A percentile compares a stretch with the other conserved stretches of the same genome.
phyloP scores from a whole-genome alignment of 2,797 vertebrate genomes.

The Malacoctenus gilli region DNA sequence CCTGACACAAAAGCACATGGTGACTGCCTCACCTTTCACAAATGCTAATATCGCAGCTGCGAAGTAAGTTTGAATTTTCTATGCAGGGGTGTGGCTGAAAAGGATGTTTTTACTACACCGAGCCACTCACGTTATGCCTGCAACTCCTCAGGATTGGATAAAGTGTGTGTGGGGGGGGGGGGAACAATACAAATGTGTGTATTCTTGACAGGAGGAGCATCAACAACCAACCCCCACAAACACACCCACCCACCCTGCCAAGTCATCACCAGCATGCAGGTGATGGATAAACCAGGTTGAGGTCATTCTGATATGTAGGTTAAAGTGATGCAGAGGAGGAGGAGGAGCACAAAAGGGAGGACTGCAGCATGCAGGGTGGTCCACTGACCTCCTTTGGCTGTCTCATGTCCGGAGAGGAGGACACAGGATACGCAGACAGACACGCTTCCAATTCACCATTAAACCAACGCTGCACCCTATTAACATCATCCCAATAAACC shows the following conservation, averaged over 20 bases:
- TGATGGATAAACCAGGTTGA: slow-evolving; percentile 61
- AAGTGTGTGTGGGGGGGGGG: too few relatives aligned
- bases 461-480: slow-evolving; percentile 1
- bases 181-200: not conserved
- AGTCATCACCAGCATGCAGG: slow-evolving; percentile 14
- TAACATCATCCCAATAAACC: not conserved
- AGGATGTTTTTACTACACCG: too few relatives aligned
- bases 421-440: too few relatives aligned
- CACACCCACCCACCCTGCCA: slow-evolving; percentile 1
- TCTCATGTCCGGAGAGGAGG: too few relatives aligned
- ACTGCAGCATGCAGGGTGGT: slow-evolving; percentile 69
- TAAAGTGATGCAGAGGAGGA: slow-evolving; percentile 64
- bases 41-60: slow-evolving; percentile 1
- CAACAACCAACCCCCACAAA: not conserved
- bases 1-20: not conserved
- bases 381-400: slow-evolving; percentile 67
- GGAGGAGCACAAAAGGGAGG: slow-evolving; percentile 36
- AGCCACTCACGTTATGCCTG: too few relatives aligned
- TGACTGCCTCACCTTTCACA: not conserved
- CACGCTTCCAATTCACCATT: too few relatives aligned
- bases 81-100: not conserved
- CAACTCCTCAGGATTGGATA: too few relatives aligned
- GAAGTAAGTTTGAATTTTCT: too few relatives aligned
- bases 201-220: not conserved
- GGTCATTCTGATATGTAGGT: slow-evolving; percentile 67